Evolutionary conservation across 2,113 vertebrate genomes (phyloP).

Genomic region (Vulpes lagopus): DNA sequence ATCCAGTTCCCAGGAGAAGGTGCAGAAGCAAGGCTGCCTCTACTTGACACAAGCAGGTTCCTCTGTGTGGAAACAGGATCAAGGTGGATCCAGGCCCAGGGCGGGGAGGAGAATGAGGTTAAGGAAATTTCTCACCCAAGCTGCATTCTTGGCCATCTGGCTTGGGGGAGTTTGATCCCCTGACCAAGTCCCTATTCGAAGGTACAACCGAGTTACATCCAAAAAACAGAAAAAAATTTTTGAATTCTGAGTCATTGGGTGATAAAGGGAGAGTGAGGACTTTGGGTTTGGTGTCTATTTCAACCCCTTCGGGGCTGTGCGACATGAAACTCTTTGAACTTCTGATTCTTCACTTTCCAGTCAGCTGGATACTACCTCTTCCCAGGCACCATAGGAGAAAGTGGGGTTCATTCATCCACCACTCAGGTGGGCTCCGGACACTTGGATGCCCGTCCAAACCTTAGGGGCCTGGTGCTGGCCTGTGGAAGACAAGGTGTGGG

Average conservation of each 20-base stretch:
- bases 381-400: neutral
- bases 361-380: rapidly evolving
- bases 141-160: neutral
- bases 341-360: neutral
- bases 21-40: neutral
- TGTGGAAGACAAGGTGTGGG: rapidly evolving
- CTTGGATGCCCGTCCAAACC: neutral
- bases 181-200: neutral
- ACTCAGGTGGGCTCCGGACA: rapidly evolving
- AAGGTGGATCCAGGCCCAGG: rapidly evolving
- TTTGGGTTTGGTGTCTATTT: neutral
- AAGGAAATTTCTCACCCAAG: rapidly evolving
- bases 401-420: no score
- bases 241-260: neutral
- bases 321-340: neutral
- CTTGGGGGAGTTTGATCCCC: neutral
- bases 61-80: neutral
- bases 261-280: neutral
- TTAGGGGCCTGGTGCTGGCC: rapidly evolving
- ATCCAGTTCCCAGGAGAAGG: neutral
- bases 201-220: neutral
- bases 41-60: no score
- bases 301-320: rapidly evolving
- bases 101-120: rapidly evolving
- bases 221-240: neutral